Conservation (phyloP, 1,140 invertebrate genomes). For the Diabrotica virgifera region DNA sequence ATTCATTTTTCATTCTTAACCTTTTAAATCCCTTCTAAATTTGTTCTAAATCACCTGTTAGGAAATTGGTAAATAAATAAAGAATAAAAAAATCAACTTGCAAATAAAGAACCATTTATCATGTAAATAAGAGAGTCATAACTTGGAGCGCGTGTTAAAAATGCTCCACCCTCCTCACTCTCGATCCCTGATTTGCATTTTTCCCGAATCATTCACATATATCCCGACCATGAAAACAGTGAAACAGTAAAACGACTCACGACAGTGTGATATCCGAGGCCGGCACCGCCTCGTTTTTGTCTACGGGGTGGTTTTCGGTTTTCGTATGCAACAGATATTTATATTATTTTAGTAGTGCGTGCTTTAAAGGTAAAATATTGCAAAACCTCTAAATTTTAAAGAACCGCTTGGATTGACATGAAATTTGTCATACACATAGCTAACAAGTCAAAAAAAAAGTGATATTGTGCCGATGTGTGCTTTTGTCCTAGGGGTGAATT, state of each 20-base stretch:
- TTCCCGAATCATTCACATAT: slow-evolving; percentile 32
- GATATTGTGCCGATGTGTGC: no score
- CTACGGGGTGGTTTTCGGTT: neutral
- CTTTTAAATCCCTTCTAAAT: neutral
- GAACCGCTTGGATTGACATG: no score
- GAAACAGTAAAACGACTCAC: slow-evolving; percentile 13
- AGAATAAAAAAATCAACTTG: slow-evolving; percentile 25
- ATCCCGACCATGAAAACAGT: slow-evolving; percentile 1
- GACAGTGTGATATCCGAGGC: slow-evolving; percentile 24
- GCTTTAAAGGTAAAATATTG: no score
- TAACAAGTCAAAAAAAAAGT: no score
- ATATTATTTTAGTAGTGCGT: no score
- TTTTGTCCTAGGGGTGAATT: no score
- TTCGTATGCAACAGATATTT: no score
- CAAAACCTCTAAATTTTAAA: no score
- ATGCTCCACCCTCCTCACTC: slow-evolving; percentile 4
- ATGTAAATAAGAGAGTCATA: slow-evolving; percentile 33
- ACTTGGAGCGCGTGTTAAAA: slow-evolving; percentile 30
- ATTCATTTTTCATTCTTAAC: neutral
- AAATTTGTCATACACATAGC: no score
- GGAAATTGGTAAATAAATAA: slow-evolving; percentile 12
- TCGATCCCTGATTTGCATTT: slow-evolving; percentile 31
- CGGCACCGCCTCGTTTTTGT: slow-evolving; percentile 6
- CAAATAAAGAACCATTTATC: slow-evolving; percentile 31
- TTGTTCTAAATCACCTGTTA: neutral